Percentiles rank a stretch among this genome's conserved stretches.
Evolutionary conservation across 2,113 vertebrate genomes (phyloP).

Genomic region (Nanorana parkeri): DNA sequence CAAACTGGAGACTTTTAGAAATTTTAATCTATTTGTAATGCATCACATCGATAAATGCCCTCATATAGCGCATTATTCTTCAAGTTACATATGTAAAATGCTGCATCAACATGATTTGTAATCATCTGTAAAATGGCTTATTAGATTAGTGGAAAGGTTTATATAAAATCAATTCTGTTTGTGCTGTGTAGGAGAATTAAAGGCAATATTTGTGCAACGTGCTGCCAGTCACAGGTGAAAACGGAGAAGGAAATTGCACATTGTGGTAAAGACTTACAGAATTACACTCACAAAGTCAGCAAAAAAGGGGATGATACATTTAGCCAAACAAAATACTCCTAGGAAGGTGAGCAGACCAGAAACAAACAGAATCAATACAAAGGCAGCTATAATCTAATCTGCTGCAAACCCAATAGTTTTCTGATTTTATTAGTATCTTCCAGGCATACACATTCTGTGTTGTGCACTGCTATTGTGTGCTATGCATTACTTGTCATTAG

Average conservation of each 20-base stretch:
- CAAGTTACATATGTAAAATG: conserved; percentile 1
- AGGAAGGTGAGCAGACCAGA: conserved; percentile 33
- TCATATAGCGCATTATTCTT: neutral
- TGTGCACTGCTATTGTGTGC: neutral
- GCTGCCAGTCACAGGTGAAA: conserved; percentile 37
- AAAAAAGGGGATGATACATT: conserved; percentile 22
- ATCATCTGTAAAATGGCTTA: neutral
- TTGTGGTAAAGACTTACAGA: conserved; percentile 35
- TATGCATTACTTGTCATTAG: conserved; percentile 11
- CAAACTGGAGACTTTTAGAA: no score
- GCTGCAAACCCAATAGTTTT: conserved; percentile 4
- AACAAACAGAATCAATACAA: conserved; percentile 40
- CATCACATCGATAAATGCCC: no score
- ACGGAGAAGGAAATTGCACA: conserved; percentile 36
- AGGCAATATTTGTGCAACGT: conserved; percentile 36
- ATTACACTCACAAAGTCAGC: conserved; percentile 41
- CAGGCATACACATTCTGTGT: conserved; percentile 14
- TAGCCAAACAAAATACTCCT: conserved; percentile 18
- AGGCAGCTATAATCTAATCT: conserved; percentile 32
- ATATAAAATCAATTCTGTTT: conserved; percentile 36
- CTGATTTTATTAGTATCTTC: conserved; percentile 45
- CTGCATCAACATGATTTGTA: conserved; percentile 18
- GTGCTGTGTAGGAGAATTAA: conserved; percentile 19
- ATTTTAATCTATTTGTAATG: no score
- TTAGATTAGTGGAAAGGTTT: conserved; percentile 14